A percentile compares a stretch with the other conserved stretches of the same genome.
Conservation (phyloP, 2,888 invertebrate genomes). For the Colletes collaris region DNA sequence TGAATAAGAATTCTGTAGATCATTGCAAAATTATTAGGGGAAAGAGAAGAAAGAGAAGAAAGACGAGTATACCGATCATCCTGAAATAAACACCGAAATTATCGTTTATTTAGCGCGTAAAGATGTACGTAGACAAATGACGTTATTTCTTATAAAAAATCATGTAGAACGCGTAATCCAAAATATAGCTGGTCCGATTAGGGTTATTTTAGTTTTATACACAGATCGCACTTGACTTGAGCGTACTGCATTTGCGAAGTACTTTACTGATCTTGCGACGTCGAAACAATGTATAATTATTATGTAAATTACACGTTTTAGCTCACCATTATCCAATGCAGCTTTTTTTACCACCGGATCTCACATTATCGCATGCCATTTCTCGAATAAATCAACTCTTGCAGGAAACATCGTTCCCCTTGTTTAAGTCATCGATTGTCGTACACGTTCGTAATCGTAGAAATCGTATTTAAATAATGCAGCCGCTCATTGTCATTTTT, state of each 20-base stretch:
- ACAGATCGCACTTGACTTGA: conserved; percentile 73
- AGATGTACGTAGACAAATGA: conserved; percentile 50
- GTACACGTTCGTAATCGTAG: conserved; percentile 12
- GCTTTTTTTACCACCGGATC: conserved; percentile 53
- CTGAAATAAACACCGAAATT: conserved; percentile 43
- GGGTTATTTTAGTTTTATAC: conserved; percentile 76
- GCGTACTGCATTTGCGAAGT: conserved; percentile 68
- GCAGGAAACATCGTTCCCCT: conserved; percentile 2
- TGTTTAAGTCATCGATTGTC: conserved; percentile 23
- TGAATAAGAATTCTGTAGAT: conserved; percentile 39
- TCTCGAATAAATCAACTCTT: conserved; percentile 27
- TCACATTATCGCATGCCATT: conserved; percentile 18
- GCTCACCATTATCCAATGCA: conserved; percentile 62
- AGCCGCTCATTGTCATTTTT: conserved; percentile 37
- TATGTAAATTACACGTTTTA: conserved; percentile 78
- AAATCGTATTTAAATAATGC: conserved; percentile 31
- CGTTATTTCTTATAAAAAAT: conserved; percentile 62
- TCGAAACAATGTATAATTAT: conserved; percentile 77
- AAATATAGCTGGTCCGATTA: conserved; percentile 56
- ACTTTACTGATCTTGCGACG: conserved; percentile 73
- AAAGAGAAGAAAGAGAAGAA: conserved; percentile 40
- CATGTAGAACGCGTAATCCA: conserved; percentile 56
- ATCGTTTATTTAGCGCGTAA: conserved; percentile 60
- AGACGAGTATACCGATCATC: conserved; percentile 42
- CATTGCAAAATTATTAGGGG: conserved; percentile 12